phyloP scores from a whole-genome alignment of 2,113 vertebrate genomes.

The Larimichthys crocea region DNA sequence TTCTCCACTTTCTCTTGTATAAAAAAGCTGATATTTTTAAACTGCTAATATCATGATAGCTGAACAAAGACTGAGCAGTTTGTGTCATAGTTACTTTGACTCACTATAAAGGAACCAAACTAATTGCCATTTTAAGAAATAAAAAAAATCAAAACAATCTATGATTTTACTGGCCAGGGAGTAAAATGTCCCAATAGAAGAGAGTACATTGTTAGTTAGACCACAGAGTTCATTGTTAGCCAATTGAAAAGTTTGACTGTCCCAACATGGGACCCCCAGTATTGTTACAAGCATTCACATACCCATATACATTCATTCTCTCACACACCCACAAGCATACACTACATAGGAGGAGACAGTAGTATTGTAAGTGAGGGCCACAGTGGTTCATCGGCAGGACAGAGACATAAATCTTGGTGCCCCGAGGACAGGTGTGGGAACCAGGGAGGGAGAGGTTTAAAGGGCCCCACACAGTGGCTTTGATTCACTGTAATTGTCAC shows the following conservation, averaged over 20 bases:
- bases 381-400: constrained; percentile 62
- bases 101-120: neutral
- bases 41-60: neutral
- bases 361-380: constrained; percentile 33
- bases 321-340: constrained; percentile 45
- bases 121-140: neutral
- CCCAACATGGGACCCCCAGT: constrained; percentile 29
- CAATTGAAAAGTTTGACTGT: constrained; percentile 44
- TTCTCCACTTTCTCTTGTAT: neutral
- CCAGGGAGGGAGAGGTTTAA: constrained; percentile 64
- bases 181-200: constrained; percentile 27
- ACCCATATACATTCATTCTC: constrained; percentile 36
- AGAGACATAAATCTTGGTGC: constrained; percentile 79
- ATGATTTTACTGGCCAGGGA: constrained; percentile 20
- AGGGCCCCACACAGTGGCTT: constrained; percentile 61
- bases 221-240: constrained; percentile 26
- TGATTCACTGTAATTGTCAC: constrained; percentile 79
- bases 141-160: neutral
- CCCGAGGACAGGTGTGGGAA: constrained; percentile 70
- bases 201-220: constrained; percentile 45
- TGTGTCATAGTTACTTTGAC: neutral
- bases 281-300: constrained; percentile 24
- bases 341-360: constrained; percentile 28
- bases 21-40: neutral
- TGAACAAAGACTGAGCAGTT: neutral